Evolutionary conservation across 2,888 invertebrate species (phyloP).

Genomic region (Mactromeris polynyma): DNA sequence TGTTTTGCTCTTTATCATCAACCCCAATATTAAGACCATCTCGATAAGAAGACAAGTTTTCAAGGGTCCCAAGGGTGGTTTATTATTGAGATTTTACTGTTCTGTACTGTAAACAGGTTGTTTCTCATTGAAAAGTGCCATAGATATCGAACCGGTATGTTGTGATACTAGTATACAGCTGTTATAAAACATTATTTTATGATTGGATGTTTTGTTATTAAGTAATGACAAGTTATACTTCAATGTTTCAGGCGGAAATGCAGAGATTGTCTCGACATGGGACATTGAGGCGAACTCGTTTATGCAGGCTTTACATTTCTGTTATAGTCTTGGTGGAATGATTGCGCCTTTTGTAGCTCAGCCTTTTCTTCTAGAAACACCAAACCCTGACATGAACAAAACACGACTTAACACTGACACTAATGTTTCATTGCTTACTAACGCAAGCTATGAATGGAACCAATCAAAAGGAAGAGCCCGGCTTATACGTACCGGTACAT

Average conservation of each 20-base stretch:
- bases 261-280: constrained; percentile 83
- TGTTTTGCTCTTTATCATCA: too few relatives aligned
- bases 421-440: not conserved
- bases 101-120: too few relatives aligned
- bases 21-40: too few relatives aligned
- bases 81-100: too few relatives aligned
- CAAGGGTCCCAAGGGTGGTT: too few relatives aligned
- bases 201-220: too few relatives aligned
- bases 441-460: not conserved
- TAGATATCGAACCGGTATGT: too few relatives aligned
- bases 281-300: constrained; percentile 83
- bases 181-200: too few relatives aligned
- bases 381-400: not conserved
- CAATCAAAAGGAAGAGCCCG: not conserved
- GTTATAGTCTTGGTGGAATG: constrained; percentile 87
- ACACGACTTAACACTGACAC: not conserved
- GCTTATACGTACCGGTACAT: not conserved
- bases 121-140: too few relatives aligned
- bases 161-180: too few relatives aligned
- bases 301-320: constrained; percentile 87
- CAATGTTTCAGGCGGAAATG: constrained; percentile 81
- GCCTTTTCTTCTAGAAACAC: constrained; percentile 80
- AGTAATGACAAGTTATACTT: too few relatives aligned
- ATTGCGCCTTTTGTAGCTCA: constrained; percentile 86
- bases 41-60: too few relatives aligned